These are phyloP conservation scores for Vidua macroura DNA, from an alignment of 2,113 vertebrate species.

Conservation along the genomic window DNA sequence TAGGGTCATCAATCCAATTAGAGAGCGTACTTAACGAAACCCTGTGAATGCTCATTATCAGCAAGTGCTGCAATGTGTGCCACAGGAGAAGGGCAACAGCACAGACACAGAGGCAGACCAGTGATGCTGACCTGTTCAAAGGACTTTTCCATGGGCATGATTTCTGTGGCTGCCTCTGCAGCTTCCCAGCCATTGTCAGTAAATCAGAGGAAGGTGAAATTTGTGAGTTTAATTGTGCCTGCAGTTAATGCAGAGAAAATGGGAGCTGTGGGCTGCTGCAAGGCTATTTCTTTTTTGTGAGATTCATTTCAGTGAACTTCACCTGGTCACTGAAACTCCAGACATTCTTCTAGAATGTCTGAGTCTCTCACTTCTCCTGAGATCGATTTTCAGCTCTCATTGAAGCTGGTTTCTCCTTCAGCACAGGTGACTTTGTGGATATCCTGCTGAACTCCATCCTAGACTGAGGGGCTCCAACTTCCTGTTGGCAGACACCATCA, in stretches of 20 bases:
- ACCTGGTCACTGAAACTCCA: neutral
- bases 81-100: neutral
- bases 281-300: neutral
- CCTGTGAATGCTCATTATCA: neutral
- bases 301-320: neutral
- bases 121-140: neutral
- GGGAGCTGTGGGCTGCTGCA: neutral
- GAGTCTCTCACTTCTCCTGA: neutral
- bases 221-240: neutral
- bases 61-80: neutral
- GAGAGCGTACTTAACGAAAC: neutral
- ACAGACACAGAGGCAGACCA: neutral
- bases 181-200: neutral
- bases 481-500: neutral
- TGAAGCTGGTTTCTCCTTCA: neutral
- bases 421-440: neutral
- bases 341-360: neutral
- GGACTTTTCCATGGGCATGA: neutral
- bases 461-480: neutral
- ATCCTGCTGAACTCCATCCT: neutral
- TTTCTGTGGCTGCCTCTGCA: neutral
- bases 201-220: neutral
- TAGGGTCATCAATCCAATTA: constrained; percentile 46
- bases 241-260: neutral
- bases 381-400: neutral